Percentiles rank a stretch among this genome's conserved stretches.
These are phyloP conservation scores for Patagioenas fasciata DNA, from an alignment of 2,113 vertebrate genomes.

Conservation along the genomic window DNA sequence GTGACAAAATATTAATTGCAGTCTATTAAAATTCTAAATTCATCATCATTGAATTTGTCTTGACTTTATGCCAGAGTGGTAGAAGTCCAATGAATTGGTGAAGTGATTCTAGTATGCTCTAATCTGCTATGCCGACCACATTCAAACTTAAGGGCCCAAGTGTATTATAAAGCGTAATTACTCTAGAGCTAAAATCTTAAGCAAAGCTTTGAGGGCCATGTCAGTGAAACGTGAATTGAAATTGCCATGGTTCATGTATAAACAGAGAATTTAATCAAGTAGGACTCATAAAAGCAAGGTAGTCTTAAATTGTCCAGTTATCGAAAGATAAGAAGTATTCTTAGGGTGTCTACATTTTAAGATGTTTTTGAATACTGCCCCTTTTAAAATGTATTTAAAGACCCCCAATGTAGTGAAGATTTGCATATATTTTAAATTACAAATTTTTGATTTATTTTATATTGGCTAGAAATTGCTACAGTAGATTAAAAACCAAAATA, in stretches of 20 bases:
- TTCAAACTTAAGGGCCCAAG: constrained; percentile 60
- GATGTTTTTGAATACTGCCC: not conserved
- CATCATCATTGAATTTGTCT: constrained; percentile 51
- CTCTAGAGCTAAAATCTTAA: constrained; percentile 64
- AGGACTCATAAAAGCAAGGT: not conserved
- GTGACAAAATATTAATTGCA: constrained; percentile 68
- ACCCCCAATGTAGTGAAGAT: not conserved
- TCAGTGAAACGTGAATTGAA: constrained; percentile 63
- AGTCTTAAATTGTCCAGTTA: not conserved
- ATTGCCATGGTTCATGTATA: constrained; percentile 21
- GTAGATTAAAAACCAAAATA: not conserved
- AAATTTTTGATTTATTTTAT: constrained; percentile 57
- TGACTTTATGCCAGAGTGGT: constrained; percentile 34
- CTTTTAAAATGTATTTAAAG: constrained; percentile 23
- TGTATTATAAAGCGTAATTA: constrained; percentile 70
- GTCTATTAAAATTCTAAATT: constrained; percentile 71
- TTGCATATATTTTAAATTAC: constrained; percentile 56
- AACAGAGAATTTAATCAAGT: constrained; percentile 46
- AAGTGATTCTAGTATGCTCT: constrained; percentile 35
- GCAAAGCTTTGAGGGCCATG: constrained; percentile 11
- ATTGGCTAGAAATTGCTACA: constrained; percentile 43
- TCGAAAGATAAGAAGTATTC: not conserved
- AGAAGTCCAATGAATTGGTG: constrained; percentile 46
- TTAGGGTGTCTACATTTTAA: not conserved
- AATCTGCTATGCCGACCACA: constrained; percentile 32